A percentile compares a stretch with the other conserved stretches of the same genome.
phyloP scores from a whole-genome alignment of 2,797 vertebrate genomes.

The Sylvia borin region DNA sequence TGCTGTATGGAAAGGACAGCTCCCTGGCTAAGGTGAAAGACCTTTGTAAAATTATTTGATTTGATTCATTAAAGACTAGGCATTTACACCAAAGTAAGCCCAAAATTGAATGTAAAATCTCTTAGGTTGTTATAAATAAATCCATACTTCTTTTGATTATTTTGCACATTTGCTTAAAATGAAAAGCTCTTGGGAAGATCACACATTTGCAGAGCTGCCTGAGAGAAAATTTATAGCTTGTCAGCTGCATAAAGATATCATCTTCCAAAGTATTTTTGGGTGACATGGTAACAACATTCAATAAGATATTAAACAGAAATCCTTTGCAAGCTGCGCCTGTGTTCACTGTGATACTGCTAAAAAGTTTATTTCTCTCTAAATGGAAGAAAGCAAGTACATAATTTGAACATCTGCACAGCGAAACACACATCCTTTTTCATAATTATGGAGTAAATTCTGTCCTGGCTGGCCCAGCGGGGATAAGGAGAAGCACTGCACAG shows the following conservation, averaged over 20 bases:
- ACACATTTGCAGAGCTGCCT: conserved; percentile 51
- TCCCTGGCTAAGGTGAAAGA: not conserved
- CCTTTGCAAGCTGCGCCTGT: conserved; percentile 10
- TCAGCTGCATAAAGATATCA: conserved; percentile 66
- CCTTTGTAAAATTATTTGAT: not conserved
- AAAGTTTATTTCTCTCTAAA: conserved; percentile 47
- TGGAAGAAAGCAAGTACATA: not conserved
- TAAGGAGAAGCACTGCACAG: not conserved
- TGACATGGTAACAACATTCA: conserved; percentile 47
- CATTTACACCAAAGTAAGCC: not conserved
- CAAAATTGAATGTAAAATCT: conserved; percentile 18
- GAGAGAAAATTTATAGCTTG: conserved; percentile 66
- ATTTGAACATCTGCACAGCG: conserved; percentile 34
- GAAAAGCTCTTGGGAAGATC: conserved; percentile 58
- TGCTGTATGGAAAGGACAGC: not conserved
- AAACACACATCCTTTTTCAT: conserved; percentile 11
- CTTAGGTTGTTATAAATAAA: conserved; percentile 46
- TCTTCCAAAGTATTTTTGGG: conserved; percentile 61
- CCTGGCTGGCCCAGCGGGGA: not conserved
- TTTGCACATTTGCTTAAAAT: conserved; percentile 38
- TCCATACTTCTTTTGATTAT: conserved; percentile 22
- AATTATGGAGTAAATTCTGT: conserved; percentile 13
- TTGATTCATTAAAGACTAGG: conserved; percentile 21
- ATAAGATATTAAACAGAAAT: conserved; percentile 40
- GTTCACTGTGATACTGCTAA: conserved; percentile 7